These are phyloP conservation scores for Actinopyga echinites DNA, from an alignment of 53 echinoderm and acorn worm genomes.

Conservation along the genomic window DNA sequence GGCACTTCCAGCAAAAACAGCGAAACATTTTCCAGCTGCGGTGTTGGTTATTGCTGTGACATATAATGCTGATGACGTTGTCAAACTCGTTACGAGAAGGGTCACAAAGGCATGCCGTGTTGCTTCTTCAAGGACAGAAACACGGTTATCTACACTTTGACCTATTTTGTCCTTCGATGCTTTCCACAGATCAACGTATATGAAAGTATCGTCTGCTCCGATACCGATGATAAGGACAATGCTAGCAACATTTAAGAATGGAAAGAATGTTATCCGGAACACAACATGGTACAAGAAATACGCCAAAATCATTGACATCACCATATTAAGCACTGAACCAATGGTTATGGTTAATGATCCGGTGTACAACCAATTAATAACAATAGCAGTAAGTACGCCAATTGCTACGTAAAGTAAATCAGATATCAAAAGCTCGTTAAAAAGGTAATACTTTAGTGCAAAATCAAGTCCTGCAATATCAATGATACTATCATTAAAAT, in stretches of 20 bases:
- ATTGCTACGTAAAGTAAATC: conserved; percentile 62
- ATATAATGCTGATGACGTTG: conserved; percentile 75
- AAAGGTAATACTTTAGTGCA: conserved; percentile 49
- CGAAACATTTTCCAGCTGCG: conserved; percentile 68
- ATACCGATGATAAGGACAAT: conserved; percentile 64
- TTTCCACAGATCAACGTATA: conserved; percentile 78
- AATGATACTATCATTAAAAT: conserved; percentile 1
- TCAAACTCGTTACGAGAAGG: conserved; percentile 81
- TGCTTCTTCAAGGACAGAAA: conserved; percentile 39
- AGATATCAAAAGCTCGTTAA: conserved; percentile 45
- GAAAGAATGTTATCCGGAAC: conserved; percentile 59
- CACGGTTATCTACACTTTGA: neutral
- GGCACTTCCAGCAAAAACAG: conserved; percentile 65
- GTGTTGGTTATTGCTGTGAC: conserved; percentile 57
- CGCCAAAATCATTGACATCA: conserved; percentile 46
- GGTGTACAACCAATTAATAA: conserved; percentile 76
- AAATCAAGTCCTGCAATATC: conserved; percentile 59
- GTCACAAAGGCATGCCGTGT: conserved; percentile 62
- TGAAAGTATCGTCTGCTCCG: conserved; percentile 88
- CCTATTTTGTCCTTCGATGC: conserved; percentile 20
- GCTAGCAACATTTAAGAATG: conserved; percentile 59
- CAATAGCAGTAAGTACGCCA: conserved; percentile 33
- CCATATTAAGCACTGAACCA: conserved; percentile 58
- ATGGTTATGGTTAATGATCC: conserved; percentile 62
- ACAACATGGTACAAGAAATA: conserved; percentile 68